Conservation (phyloP, 2,797 vertebrate genomes). For the Menidia menidia region DNA sequence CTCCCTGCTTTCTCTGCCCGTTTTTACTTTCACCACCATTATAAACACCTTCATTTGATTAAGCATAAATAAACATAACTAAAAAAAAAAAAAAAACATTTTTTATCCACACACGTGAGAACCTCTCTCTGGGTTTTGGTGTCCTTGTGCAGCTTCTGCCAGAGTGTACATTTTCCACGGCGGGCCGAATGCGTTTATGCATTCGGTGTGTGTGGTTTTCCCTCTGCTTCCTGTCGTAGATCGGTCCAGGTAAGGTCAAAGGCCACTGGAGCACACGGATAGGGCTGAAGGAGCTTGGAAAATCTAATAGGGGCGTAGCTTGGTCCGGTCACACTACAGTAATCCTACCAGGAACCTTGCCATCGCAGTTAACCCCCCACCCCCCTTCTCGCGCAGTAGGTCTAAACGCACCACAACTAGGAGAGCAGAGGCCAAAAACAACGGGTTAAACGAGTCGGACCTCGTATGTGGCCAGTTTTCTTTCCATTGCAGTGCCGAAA, state of each 20-base stretch:
- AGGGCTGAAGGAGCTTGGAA: constrained; percentile 46
- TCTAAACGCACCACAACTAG: constrained; percentile 48
- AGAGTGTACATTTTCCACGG: constrained; percentile 9
- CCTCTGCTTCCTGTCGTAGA: constrained; percentile 15
- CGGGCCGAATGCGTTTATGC: constrained; percentile 13
- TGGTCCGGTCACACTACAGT: constrained; percentile 52
- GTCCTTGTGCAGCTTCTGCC: neutral
- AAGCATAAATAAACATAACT: neutral
- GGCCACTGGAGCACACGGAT: constrained; percentile 53
- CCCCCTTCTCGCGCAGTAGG: constrained; percentile 41
- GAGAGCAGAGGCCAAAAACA: constrained; percentile 27
- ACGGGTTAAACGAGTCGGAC: constrained; percentile 34
- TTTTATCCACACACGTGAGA: too few species aligned
- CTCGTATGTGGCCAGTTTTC: constrained; percentile 31
- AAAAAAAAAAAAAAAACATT: too few species aligned
- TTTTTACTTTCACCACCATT: neutral
- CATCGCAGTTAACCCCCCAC: constrained; percentile 53
- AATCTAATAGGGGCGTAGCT: constrained; percentile 47
- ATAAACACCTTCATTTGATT: neutral
- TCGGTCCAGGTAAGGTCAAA: constrained; percentile 57
- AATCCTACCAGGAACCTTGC: constrained; percentile 72
- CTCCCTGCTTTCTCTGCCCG: constrained; percentile 42
- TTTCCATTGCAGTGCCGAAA: constrained; percentile 34
- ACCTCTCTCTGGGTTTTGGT: neutral
- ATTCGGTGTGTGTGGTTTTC: neutral